These are phyloP conservation scores for Ormyrus labotus DNA, from an alignment of 2,888 invertebrate genomes.

Conservation along the genomic window DNA sequence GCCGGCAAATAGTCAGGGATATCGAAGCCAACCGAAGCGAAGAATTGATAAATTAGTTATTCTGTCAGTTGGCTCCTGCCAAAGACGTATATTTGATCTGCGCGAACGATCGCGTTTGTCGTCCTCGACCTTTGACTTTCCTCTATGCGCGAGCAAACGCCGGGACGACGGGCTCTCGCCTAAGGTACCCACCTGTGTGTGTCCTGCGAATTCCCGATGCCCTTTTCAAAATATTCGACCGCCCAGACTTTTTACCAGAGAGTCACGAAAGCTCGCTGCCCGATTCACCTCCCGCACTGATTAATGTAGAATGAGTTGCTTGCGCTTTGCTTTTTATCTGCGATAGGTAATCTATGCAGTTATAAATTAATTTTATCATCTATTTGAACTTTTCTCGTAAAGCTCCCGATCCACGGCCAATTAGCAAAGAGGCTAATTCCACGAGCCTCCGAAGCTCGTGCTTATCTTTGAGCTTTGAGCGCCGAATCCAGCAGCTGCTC, in stretches of 20 bases:
- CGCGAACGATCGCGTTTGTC: conserved; percentile 59
- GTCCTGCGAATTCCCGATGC: conserved; percentile 44
- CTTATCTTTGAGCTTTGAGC: conserved; percentile 59
- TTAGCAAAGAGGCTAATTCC: conserved; percentile 66
- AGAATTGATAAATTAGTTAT: conserved; percentile 76
- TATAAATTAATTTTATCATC: too few species aligned
- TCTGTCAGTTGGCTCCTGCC: conserved; percentile 69
- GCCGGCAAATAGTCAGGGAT: conserved; percentile 57
- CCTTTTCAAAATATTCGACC: conserved; percentile 45
- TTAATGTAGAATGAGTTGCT: too few species aligned
- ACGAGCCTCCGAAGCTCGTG: conserved; percentile 65
- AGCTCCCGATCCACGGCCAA: conserved; percentile 56
- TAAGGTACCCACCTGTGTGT: background rate
- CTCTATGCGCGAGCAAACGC: background rate
- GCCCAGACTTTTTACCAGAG: background rate
- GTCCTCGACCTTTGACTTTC: conserved; percentile 26
- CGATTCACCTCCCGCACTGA: too few species aligned
- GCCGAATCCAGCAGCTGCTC: conserved; percentile 39
- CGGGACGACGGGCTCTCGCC: background rate
- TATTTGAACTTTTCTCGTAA: too few species aligned
- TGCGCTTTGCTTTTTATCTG: too few species aligned
- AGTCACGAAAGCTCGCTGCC: background rate
- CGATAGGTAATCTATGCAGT: too few species aligned
- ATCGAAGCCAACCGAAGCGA: conserved; percentile 74
- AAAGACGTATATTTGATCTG: conserved; percentile 67